These are phyloP conservation scores for Macaca mulatta DNA, from an alignment of 2,113 vertebrate species.

Conservation along the genomic window DNA sequence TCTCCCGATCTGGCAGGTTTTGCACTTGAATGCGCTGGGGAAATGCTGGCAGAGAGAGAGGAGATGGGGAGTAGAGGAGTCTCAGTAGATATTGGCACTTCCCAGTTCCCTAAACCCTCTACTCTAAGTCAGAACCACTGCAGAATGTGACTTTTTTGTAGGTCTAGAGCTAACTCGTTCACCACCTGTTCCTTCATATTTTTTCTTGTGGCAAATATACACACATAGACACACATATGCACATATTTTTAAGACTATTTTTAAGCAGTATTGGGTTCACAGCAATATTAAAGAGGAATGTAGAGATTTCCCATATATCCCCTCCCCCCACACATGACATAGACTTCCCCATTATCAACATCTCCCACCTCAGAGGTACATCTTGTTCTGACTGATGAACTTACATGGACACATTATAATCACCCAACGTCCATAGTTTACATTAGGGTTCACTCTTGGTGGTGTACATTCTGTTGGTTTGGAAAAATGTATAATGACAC, in stretches of 20 bases:
- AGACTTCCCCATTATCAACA: too few species aligned
- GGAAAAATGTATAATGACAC: neutral
- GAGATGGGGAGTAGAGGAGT: fast-evolving
- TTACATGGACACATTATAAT: neutral
- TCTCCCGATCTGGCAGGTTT: neutral
- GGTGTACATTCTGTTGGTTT: neutral
- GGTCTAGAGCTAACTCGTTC: neutral
- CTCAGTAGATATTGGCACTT: fast-evolving
- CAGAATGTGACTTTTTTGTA: neutral
- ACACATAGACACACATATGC: neutral
- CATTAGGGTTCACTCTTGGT: neutral
- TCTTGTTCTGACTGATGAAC: neutral
- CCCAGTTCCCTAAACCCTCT: neutral
- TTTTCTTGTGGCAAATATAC: neutral
- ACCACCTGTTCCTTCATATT: neutral
- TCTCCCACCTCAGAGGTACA: neutral
- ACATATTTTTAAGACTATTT: neutral
- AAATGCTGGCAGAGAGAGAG: neutral
- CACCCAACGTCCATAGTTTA: neutral
- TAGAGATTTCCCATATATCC: neutral
- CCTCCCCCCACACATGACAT: neutral
- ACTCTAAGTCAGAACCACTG: neutral
- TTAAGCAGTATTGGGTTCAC: neutral
- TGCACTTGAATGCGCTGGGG: neutral
- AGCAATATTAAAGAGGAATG: neutral